Conservation (phyloP, 2,888 invertebrate species). For the Acrocera orbiculus region DNA sequence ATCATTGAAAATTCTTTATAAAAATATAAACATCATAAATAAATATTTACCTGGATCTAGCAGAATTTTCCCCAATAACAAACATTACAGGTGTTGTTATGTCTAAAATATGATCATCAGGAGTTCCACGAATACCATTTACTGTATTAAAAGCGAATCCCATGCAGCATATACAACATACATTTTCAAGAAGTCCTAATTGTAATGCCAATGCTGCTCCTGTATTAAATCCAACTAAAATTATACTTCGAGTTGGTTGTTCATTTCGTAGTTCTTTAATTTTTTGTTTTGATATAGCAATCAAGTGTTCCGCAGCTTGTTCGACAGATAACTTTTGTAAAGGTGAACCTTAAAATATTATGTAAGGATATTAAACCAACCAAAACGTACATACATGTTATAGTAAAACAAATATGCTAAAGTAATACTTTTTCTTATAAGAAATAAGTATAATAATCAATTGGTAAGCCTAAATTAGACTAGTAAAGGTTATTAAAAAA, state of each 20-base stretch:
- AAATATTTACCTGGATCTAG: conserved; percentile 34
- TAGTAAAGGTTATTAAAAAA: too few species aligned
- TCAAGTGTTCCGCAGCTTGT: conserved; percentile 43
- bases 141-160: conserved; percentile 60
- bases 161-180: conserved; percentile 56
- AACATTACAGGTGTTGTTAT: conserved; percentile 57
- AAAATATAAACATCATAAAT: neutral
- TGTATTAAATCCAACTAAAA: conserved; percentile 59
- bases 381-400: too few species aligned
- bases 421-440: too few species aligned
- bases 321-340: too few species aligned
- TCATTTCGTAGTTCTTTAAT: conserved; percentile 50
- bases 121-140: conserved; percentile 53
- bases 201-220: conserved; percentile 61
- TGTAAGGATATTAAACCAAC: too few species aligned
- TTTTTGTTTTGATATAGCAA: conserved; percentile 48
- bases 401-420: too few species aligned
- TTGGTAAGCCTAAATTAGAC: too few species aligned
- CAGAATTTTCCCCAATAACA: conserved; percentile 58
- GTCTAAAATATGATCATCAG: conserved; percentile 58
- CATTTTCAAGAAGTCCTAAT: conserved; percentile 50
- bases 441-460: too few species aligned
- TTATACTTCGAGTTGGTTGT: conserved; percentile 48
- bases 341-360: too few species aligned
- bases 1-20: conserved; percentile 1